Evolutionary conservation across 2,888 invertebrate genomes (phyloP), one percentile per base, ranked within the genome.

Genomic region (Osedax frankpressi): DNA sequence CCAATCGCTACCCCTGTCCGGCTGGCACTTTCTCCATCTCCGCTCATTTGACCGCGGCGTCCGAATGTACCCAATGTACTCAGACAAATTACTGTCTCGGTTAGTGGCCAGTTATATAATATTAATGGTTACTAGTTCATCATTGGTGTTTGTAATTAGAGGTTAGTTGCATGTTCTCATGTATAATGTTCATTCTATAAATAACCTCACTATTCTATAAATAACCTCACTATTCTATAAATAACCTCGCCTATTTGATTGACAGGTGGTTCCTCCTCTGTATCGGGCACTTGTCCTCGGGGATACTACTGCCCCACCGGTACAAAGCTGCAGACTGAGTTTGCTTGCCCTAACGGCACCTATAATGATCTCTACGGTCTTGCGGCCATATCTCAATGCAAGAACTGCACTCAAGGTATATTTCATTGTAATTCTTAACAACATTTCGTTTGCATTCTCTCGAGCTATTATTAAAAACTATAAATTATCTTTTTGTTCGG

Each of bases 291-390:
- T 3, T 83, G 83, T 77, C 81, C 80, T 0, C 78, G 79, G 3
- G 82, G 80, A 1, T 81, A 81, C 76, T 83, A 81, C 77, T 83
- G 83, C 76, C 83, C 82, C 0, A 75, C 75, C 1, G 81, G 81
- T 0, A 82, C 82, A 0, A 77, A 75, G 30, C 77, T 78, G 68
- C 78, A 79, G 11, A 78, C 78, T 6, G 76, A 81, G 72, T 81
- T 76, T 77, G 79, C 80, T 3, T 83, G 83, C 78, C 80, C 80
- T 0, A 82, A 82, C 65, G 83, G 83, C 14, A 82, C 82, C 0
- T 83, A 81, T 77, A 82, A 82, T 73, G 78, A 79, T 67, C 70
- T 73, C 6, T 76, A 77, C 28, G 81, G 81, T 28, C 75, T 78
- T 62, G 76, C 75, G n/a, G 76, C 73, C 24, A 78, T 77, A n/a